Evolutionary conservation across 1,140 invertebrate genomes (phyloP).

Genomic region (Drosophila lowei): DNA sequence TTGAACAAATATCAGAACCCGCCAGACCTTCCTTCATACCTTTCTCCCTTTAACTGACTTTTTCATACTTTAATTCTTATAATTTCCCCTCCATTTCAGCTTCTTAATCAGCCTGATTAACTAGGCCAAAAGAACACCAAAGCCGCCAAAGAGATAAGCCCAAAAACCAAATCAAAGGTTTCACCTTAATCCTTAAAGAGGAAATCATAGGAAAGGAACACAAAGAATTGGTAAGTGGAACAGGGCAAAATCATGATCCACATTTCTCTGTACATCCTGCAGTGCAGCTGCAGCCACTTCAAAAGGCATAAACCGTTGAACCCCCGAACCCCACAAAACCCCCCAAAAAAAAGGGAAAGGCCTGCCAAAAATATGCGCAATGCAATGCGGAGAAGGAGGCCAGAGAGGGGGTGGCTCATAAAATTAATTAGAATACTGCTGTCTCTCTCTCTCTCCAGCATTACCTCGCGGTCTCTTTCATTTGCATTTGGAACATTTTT

Average conservation of each 20-base stretch:
- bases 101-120: slow-evolving; percentile 33
- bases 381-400: slow-evolving; percentile 40
- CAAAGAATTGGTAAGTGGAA: slow-evolving; percentile 32
- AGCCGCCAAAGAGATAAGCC: slow-evolving; percentile 15
- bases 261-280: slow-evolving; percentile 27
- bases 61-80: neutral
- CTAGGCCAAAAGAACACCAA: slow-evolving; percentile 10
- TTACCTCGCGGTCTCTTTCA: slow-evolving; percentile 34
- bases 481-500: slow-evolving; percentile 49
- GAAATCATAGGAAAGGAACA: neutral
- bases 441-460: slow-evolving; percentile 15
- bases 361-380: slow-evolving; percentile 27
- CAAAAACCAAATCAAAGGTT: slow-evolving; percentile 34
- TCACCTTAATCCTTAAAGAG: slow-evolving; percentile 8
- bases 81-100: slow-evolving; percentile 14
- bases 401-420: slow-evolving; percentile 45
- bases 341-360: slow-evolving; percentile 13
- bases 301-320: slow-evolving; percentile 40
- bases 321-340: neutral
- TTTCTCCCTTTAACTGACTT: no score
- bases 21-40: neutral
- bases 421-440: slow-evolving; percentile 69
- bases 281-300: slow-evolving; percentile 36
- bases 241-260: slow-evolving; percentile 27
- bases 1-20: no score